Percentiles rank a stretch among this genome's conserved stretches.
These are phyloP conservation scores for Parapristionchus giblindavisi DNA, from an alignment of 2,888 invertebrate species.

Conservation along the genomic window DNA sequence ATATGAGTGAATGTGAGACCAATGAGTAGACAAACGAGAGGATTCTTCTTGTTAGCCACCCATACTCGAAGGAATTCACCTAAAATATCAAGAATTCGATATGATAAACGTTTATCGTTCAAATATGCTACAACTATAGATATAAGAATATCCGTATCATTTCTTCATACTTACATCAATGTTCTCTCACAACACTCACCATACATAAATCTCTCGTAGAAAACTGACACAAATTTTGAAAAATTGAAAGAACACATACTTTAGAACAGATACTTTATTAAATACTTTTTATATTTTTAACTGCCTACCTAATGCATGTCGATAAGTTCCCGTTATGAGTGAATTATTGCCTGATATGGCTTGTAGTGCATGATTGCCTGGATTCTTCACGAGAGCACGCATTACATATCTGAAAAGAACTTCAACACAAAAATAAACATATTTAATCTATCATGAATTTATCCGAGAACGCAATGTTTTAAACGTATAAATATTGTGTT, in stretches of 20 bases:
- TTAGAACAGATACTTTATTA: background rate
- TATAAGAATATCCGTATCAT: background rate
- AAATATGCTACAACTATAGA: background rate
- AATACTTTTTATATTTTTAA: background rate
- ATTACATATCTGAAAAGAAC: conserved; percentile 55
- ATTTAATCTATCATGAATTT: background rate
- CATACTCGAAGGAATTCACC: conserved; percentile 66
- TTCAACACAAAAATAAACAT: background rate
- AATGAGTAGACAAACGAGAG: conserved; percentile 61
- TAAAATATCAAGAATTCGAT: conserved; percentile 31
- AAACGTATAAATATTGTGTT: background rate
- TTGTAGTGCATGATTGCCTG: conserved; percentile 61
- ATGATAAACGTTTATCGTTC: background rate
- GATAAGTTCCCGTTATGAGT: conserved; percentile 66
- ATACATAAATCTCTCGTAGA: too few species aligned
- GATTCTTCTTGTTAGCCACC: conserved; percentile 52
- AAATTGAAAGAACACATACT: background rate
- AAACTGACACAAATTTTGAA: background rate
- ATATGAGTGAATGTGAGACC: conserved; percentile 67
- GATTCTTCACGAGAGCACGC: conserved; percentile 61
- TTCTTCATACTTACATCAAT: too few species aligned
- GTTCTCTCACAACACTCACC: too few species aligned
- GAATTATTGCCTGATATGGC: conserved; percentile 68
- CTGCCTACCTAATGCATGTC: conserved; percentile 56
- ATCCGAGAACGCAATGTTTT: background rate